Percentiles rank a stretch among this genome's conserved stretches.
Evolutionary conservation across 2,888 invertebrate species (phyloP).

Genomic region (Sarcophaga carnaria): DNA sequence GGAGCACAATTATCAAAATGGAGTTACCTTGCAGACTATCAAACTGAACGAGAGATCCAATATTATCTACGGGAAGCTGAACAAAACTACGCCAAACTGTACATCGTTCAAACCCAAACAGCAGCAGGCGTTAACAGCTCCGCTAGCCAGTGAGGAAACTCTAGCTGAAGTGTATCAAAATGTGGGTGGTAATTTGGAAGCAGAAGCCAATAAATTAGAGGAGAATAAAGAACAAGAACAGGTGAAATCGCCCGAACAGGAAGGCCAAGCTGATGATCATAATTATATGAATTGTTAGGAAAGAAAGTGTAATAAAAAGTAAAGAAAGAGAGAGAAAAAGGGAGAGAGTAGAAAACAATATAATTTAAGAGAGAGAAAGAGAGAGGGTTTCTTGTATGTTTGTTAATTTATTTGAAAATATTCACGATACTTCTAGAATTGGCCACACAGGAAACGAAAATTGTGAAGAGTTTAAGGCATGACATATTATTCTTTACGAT

Average conservation of each 20-base stretch:
- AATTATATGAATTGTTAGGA: slow-evolving; percentile 78
- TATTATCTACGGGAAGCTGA: slow-evolving; percentile 80
- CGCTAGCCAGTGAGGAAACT: slow-evolving; percentile 75
- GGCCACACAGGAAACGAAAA: no score
- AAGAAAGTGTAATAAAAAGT: neutral
- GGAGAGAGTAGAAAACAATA: neutral
- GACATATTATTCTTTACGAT: slow-evolving; percentile 27
- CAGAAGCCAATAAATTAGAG: slow-evolving; percentile 22
- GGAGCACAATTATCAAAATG: slow-evolving; percentile 73
- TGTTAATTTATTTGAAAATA: neutral
- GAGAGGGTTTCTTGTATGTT: neutral
- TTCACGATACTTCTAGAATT: neutral
- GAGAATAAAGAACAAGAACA: slow-evolving; percentile 6
- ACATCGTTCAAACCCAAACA: slow-evolving; percentile 80
- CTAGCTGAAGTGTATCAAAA: slow-evolving; percentile 80
- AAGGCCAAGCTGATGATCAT: slow-evolving; percentile 66
- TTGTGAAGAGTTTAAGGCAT: slow-evolving; percentile 29
- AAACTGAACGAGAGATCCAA: slow-evolving; percentile 80
- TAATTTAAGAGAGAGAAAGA: neutral
- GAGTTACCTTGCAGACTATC: slow-evolving; percentile 79
- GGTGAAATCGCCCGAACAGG: neutral
- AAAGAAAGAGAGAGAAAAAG: neutral
- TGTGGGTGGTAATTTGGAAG: slow-evolving; percentile 71
- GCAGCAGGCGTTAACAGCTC: slow-evolving; percentile 71
- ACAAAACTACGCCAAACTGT: slow-evolving; percentile 77